Conservation (phyloP, 2,888 invertebrate genomes). For the Chymomyza caudatula region DNA sequence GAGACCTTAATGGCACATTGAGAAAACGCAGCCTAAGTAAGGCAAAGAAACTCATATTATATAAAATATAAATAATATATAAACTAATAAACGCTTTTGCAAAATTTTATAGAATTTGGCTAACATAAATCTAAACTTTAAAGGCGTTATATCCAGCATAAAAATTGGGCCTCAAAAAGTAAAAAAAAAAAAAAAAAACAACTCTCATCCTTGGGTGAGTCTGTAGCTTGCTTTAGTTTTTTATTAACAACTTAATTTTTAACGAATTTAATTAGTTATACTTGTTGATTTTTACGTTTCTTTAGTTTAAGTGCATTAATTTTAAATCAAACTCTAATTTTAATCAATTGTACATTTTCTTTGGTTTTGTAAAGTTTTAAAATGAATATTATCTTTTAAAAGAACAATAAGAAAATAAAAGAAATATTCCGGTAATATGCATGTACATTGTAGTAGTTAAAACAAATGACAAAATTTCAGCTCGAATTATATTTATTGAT, state of each 20-base stretch:
- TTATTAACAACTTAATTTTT: slow-evolving; percentile 41
- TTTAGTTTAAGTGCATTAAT: slow-evolving; percentile 47
- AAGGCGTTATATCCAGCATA: neutral
- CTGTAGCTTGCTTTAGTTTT: slow-evolving; percentile 44
- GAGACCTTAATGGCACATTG: too few species aligned
- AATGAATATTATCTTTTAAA: neutral
- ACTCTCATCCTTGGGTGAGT: slow-evolving; percentile 24
- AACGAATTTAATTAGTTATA: slow-evolving; percentile 57
- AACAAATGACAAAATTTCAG: slow-evolving; percentile 14
- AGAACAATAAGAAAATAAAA: neutral
- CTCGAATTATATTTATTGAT: slow-evolving; percentile 36
- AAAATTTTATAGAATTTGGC: slow-evolving; percentile 58
- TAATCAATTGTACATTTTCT: slow-evolving; percentile 46
- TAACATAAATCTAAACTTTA: slow-evolving; percentile 22
- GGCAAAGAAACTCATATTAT: neutral
- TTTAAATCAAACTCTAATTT: slow-evolving; percentile 44
- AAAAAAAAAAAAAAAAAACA: slow-evolving; percentile 1
- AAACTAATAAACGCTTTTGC: slow-evolving; percentile 59
- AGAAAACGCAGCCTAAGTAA: neutral
- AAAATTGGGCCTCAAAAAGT: neutral
- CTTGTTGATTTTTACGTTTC: slow-evolving; percentile 55
- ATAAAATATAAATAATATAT: neutral
- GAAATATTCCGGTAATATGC: slow-evolving; percentile 22
- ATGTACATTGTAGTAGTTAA: slow-evolving; percentile 27
- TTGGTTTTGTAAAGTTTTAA: slow-evolving; percentile 29